phyloP scores from a whole-genome alignment of 2,888 invertebrate genomes.

The Eledone cirrhosa region DNA sequence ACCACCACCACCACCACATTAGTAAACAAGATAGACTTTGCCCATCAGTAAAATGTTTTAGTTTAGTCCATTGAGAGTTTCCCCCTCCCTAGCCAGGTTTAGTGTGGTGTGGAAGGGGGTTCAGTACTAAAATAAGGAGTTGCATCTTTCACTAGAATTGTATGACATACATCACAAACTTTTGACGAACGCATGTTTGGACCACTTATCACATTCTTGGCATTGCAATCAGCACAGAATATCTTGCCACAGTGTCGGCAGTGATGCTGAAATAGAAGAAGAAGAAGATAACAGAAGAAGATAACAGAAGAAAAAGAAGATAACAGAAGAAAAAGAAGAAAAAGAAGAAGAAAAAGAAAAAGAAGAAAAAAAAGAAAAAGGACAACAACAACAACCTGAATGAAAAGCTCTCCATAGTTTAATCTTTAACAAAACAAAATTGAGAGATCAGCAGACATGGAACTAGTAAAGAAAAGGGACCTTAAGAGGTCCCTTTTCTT shows the following conservation, averaged over 20 bases:
- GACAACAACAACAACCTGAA: no score
- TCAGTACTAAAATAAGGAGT: slow-evolving; percentile 77
- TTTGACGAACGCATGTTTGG: slow-evolving; percentile 85
- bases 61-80: not conserved
- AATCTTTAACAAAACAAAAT: no score
- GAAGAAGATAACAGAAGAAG: not conserved
- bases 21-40: not conserved
- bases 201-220: slow-evolving; percentile 83
- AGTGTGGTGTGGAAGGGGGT: slow-evolving; percentile 63
- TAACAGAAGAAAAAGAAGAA: no score
- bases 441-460: no score
- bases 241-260: slow-evolving; percentile 96
- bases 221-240: slow-evolving; percentile 88
- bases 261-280: slow-evolving; percentile 73
- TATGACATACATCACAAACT: slow-evolving; percentile 98
- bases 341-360: no score
- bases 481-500: no score
- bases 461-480: no score
- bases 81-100: slow-evolving; percentile 35
- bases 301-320: slow-evolving; percentile 29
- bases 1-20: not conserved
- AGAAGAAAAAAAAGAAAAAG: slow-evolving; percentile 1
- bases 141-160: slow-evolving; percentile 78
- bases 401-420: no score
- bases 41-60: not conserved